Evolutionary conservation across 2,797 vertebrate species (phyloP).

Genomic region (Helicolenus hilgendorfi): DNA sequence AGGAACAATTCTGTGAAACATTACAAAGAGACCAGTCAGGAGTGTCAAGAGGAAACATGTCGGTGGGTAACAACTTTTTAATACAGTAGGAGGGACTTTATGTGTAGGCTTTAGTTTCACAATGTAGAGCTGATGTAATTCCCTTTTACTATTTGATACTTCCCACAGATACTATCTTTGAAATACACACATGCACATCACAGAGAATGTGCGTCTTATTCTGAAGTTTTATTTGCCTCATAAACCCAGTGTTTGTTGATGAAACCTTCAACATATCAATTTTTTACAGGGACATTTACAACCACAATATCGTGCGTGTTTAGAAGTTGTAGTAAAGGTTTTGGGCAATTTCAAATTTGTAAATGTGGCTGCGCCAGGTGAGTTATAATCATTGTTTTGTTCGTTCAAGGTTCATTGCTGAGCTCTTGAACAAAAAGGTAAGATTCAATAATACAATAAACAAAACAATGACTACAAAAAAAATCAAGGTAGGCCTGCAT

Average conservation of each 20-base stretch:
- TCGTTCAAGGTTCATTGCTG: constrained; percentile 93
- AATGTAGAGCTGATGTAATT: not conserved
- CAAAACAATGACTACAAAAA: not conserved
- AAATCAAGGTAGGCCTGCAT: not conserved
- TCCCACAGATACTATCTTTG: not conserved
- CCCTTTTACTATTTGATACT: not conserved
- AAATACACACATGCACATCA: not conserved
- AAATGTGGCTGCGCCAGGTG: not conserved
- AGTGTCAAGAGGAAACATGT: constrained; percentile 91
- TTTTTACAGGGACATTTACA: not conserved
- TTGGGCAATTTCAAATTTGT: not conserved
- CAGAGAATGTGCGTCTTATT: not conserved
- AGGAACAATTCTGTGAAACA: constrained; percentile 88
- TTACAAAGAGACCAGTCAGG: constrained; percentile 93
- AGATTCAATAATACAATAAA: constrained; percentile 24
- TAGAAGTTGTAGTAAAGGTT: not conserved
- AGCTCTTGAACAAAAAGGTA: constrained; percentile 93
- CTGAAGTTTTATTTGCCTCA: not conserved
- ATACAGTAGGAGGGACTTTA: not conserved
- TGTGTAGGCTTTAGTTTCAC: not conserved
- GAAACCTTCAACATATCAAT: not conserved
- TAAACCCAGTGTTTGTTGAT: not conserved
- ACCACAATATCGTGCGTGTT: not conserved
- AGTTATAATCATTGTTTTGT: constrained; percentile 30
- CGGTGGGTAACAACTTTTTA: constrained; percentile 86